Conservation (phyloP, 2,888 invertebrate genomes). For the Stenolophus ochropezus region DNA sequence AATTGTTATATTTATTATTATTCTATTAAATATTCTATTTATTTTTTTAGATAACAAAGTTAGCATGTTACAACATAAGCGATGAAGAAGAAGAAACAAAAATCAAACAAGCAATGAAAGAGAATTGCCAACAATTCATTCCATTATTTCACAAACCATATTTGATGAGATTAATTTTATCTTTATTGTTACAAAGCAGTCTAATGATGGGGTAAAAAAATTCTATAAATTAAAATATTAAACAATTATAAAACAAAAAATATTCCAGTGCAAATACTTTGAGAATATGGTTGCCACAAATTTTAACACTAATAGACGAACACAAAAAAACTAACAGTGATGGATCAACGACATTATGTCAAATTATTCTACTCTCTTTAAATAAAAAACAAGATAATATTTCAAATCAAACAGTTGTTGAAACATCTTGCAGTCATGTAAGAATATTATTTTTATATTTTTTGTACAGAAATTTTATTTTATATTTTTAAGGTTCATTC, state of each 20-base stretch:
- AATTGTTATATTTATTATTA: not conserved
- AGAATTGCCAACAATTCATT: not conserved
- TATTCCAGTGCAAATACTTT: not conserved
- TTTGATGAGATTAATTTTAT: not conserved
- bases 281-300: not conserved
- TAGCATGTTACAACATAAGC: not conserved
- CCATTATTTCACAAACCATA: constrained; percentile 2
- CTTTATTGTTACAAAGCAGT: not conserved
- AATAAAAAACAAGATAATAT: not conserved
- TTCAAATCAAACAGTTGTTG: not conserved
- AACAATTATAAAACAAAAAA: not conserved
- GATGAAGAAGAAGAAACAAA: not conserved
- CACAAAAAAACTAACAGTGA: not conserved
- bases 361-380: not conserved
- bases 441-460: not conserved
- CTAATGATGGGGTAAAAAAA: not conserved
- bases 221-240: not conserved
- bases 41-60: not conserved
- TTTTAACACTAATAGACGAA: not conserved
- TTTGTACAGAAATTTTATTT: too few relatives aligned
- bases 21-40: not conserved
- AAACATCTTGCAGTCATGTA: not conserved
- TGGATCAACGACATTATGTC: constrained; percentile 60
- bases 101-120: constrained; percentile 71
- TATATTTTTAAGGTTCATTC: too few relatives aligned